Evolutionary conservation across 2,113 vertebrate species (phyloP).

Genomic region (Atherinomorus stipes): DNA sequence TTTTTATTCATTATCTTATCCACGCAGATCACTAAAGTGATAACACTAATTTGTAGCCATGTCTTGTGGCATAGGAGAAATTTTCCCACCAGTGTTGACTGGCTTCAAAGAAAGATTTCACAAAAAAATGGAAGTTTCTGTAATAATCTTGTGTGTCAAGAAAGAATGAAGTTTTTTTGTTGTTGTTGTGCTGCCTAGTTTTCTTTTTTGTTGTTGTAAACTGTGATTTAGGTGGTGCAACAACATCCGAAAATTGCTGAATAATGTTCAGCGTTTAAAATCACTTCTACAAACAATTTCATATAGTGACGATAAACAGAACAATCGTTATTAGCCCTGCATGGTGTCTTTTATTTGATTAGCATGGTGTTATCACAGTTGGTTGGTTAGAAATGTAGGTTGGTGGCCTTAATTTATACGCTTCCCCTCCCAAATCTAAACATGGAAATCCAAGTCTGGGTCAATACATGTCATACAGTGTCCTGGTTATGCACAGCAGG

Average conservation of each 20-base stretch:
- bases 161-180: neutral
- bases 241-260: too few relatives aligned
- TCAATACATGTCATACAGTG: slow-evolving; percentile 15
- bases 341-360: neutral
- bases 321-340: neutral
- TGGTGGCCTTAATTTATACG: slow-evolving; percentile 16
- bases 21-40: too few relatives aligned
- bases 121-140: too few relatives aligned
- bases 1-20: too few relatives aligned
- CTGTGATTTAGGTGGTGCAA: too few relatives aligned
- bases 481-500: slow-evolving; percentile 6
- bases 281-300: neutral
- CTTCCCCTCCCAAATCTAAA: neutral
- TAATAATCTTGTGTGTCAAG: neutral
- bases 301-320: neutral
- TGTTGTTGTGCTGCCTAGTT: neutral
- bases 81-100: too few relatives aligned
- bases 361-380: neutral
- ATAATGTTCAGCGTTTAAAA: too few relatives aligned
- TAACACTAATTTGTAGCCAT: too few relatives aligned
- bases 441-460: slow-evolving; percentile 5
- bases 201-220: neutral
- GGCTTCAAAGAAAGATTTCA: too few relatives aligned
- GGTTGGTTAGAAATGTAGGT: slow-evolving; percentile 29
- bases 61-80: too few relatives aligned